Conservation (phyloP, 2,888 invertebrate genomes). For the Horisme vitalbata region DNA sequence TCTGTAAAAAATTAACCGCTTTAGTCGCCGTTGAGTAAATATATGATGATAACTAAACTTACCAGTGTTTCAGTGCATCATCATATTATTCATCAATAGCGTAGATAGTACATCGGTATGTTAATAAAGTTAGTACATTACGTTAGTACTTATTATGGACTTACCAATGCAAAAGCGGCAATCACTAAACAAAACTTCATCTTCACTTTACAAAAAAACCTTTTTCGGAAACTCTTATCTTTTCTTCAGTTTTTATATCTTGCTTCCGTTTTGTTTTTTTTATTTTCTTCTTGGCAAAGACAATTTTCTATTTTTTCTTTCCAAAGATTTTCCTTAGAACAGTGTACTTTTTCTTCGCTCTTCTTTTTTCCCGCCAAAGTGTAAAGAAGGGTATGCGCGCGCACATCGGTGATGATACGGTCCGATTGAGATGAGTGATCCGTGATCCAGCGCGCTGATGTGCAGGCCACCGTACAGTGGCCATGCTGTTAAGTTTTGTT, state of each 20-base stretch:
- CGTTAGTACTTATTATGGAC: too few species aligned
- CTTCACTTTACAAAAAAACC: conserved; percentile 29
- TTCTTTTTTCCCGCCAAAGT: conserved; percentile 55
- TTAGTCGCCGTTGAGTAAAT: too few species aligned
- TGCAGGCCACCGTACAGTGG: not conserved
- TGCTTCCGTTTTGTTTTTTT: too few species aligned
- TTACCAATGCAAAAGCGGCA: conserved; percentile 35
- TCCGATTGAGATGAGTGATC: conserved; percentile 1
- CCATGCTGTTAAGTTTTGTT: not conserved
- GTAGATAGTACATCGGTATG: too few species aligned
- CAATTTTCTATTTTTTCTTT: conserved; percentile 24
- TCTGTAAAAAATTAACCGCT: too few species aligned
- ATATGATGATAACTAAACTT: too few species aligned
- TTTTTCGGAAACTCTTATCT: not conserved
- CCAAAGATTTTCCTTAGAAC: conserved; percentile 37
- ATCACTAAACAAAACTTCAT: conserved; percentile 35
- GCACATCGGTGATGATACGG: conserved; percentile 53
- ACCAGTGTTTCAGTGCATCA: too few species aligned
- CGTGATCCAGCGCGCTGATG: not conserved
- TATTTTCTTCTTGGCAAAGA: too few species aligned
- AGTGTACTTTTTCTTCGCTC: conserved; percentile 40
- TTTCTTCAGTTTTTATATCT: not conserved
- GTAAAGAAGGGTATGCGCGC: conserved; percentile 54
- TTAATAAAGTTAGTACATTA: too few species aligned
- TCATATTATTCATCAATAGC: too few species aligned